Evolutionary conservation across 1,140 invertebrate species (phyloP).

Genomic region (Drosophila subobscura): DNA sequence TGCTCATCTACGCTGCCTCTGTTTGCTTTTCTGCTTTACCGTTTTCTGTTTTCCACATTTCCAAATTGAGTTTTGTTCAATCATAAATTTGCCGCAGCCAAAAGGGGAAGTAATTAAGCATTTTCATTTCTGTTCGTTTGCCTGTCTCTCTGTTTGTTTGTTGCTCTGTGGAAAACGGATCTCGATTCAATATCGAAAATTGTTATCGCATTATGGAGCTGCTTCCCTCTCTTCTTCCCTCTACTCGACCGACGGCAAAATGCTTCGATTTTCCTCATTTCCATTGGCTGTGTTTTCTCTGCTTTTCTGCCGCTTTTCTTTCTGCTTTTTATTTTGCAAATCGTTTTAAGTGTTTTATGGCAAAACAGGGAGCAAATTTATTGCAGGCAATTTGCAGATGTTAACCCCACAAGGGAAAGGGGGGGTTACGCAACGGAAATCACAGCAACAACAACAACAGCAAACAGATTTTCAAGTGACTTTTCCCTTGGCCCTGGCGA

Average conservation of each 20-base stretch:
- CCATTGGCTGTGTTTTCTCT: constrained; percentile 1
- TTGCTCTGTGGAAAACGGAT: constrained; percentile 48
- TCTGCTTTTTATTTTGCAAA: constrained; percentile 42
- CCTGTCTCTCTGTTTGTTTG: background rate
- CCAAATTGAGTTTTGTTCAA: constrained; percentile 56
- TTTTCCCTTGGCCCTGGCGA: constrained; percentile 25
- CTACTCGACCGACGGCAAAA: too few relatives aligned
- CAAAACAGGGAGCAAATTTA: constrained; percentile 73
- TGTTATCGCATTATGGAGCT: constrained; percentile 48
- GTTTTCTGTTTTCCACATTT: constrained; percentile 33
- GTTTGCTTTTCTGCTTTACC: background rate
- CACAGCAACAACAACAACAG: constrained; percentile 47
- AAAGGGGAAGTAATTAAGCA: constrained; percentile 74
- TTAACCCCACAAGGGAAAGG: constrained; percentile 27
- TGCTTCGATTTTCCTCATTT: constrained; percentile 38
- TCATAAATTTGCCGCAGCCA: constrained; percentile 46
- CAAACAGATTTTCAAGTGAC: constrained; percentile 69
- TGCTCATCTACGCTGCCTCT: too few relatives aligned
- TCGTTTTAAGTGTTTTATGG: constrained; percentile 81
- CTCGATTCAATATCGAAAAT: constrained; percentile 59
- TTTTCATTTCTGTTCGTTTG: constrained; percentile 50
- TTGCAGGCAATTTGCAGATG: constrained; percentile 78
- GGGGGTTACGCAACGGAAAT: constrained; percentile 59
- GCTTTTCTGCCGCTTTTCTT: constrained; percentile 5
- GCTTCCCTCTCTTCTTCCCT: background rate